These are phyloP conservation scores for Metridium senile DNA, from an alignment of 92 coral and sea anemone genomes.

Conservation along the genomic window DNA sequence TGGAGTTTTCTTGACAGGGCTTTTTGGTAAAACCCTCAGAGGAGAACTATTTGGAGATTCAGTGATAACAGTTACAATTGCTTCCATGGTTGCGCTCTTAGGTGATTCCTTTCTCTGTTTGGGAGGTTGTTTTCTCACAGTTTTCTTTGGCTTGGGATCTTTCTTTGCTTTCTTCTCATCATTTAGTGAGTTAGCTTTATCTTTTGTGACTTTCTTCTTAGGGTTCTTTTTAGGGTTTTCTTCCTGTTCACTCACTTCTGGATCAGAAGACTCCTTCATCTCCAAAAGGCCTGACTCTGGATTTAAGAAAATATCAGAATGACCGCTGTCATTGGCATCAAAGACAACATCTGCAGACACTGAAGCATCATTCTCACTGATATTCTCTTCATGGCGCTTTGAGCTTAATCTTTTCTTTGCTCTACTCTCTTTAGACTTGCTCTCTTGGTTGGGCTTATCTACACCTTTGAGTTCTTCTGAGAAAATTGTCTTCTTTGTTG, in stretches of 20 bases:
- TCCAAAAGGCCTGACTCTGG: constrained; percentile 27
- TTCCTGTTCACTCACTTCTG: not conserved
- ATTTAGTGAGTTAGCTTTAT: not conserved
- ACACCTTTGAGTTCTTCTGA: not conserved
- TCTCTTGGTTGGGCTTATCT: not conserved
- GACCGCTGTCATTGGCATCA: constrained; percentile 8
- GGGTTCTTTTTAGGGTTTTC: not conserved
- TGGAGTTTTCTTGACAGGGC: not conserved
- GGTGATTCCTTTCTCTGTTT: not conserved
- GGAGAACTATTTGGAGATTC: constrained; percentile 9
- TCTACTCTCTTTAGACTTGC: constrained; percentile 3
- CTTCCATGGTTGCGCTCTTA: not conserved
- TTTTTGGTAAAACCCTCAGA: not conserved
- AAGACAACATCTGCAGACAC: not conserved
- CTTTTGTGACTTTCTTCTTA: constrained; percentile 14
- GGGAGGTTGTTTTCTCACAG: not conserved
- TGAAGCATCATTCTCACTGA: not conserved
- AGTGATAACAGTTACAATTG: not conserved
- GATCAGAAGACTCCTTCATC: not conserved
- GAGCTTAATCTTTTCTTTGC: not conserved
- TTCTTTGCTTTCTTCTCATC: not conserved
- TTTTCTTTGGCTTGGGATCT: not conserved
- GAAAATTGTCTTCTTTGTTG: not conserved
- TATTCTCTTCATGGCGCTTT: not conserved
- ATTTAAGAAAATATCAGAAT: not conserved